Evolutionary conservation across 2,113 vertebrate species (phyloP).

Genomic region (Stictonetta naevosa): DNA sequence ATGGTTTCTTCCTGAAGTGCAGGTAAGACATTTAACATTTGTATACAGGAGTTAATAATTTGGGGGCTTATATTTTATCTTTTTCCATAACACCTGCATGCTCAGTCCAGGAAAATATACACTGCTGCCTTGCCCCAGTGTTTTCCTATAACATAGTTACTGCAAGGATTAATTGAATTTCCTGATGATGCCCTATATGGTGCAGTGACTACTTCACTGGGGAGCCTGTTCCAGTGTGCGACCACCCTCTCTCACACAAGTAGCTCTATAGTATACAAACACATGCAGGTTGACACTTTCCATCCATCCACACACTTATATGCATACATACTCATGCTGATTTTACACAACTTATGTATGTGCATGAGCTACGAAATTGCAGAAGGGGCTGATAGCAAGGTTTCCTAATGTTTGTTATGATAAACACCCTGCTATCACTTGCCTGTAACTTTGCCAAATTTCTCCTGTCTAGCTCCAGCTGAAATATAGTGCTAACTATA

Average conservation of each 20-base stretch:
- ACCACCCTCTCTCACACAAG: not conserved
- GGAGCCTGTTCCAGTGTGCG: too few relatives aligned
- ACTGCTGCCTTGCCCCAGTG: not conserved
- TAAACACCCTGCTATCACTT: not conserved
- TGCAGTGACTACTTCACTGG: too few relatives aligned
- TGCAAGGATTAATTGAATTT: not conserved
- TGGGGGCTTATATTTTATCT: not conserved
- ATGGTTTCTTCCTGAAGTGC: not conserved
- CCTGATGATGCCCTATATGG: not conserved
- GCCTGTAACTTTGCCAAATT: slow-evolving; percentile 43
- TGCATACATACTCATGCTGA: not conserved
- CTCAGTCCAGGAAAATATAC: not conserved
- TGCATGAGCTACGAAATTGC: not conserved
- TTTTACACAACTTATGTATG: not conserved
- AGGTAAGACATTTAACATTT: not conserved
- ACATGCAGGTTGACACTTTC: accelerated
- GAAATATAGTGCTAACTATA: slow-evolving; percentile 8
- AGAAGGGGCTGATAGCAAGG: slow-evolving; percentile 4
- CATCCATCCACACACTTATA: not conserved
- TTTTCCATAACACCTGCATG: not conserved
- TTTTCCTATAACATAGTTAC: not conserved
- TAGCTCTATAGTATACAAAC: not conserved
- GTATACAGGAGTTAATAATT: not conserved
- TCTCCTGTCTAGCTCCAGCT: slow-evolving; percentile 11
- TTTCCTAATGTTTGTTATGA: not conserved